Base-by-base conservation (phyloP, 2,113 vertebrate genomes). In the Clarias magur region DNA sequence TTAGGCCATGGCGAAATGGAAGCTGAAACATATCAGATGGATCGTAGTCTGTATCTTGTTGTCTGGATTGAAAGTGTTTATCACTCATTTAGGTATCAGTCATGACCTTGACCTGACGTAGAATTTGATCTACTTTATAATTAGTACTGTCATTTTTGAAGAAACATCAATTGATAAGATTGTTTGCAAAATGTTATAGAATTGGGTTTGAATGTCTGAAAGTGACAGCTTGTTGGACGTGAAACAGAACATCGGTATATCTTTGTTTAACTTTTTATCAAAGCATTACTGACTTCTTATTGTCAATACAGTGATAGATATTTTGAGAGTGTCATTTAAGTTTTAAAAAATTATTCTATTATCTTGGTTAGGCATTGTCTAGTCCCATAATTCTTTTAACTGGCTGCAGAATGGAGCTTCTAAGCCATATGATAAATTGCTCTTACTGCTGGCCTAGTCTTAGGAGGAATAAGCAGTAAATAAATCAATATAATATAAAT, bases 11-110 rank as follows among this genome's bases (percentile, higher is more conserved):
- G 82, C 70, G 84, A 89, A 87, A 87, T 83, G 53, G 57, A 57
- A 85, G 60, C 62, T 87, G n/a, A 87, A 88, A 87, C 79, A 82
- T 82, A 80, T 87, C 76, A 85, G 34, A 78, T 85, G 70, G n/a
- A 16, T 60, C 79, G 27, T 82, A 80, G 82, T 85, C 65, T 85
- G 67, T 17, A 76, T 89, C 78, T 86, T 15, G 76, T 88, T 92
- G 85, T 92, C 85, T 48, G 34, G n/a, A 84, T 62, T 48, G 48
- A 48, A 6, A 48, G n/a, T 59, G 10, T 56, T 72, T 42, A 38
- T 73, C 8, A 60, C 75, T 16, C 16, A 75, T 86, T 85, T 86
- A 82, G 84, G 82, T 90, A 23, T 34, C 12, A 67, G 42, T 16
- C 42, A 82, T 13, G 48, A 67, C 16, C 21, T 48, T 42, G 59